These are phyloP conservation scores for Kryphioiulus occultus DNA, from an alignment of 2,888 invertebrate species.

Conservation along the genomic window DNA sequence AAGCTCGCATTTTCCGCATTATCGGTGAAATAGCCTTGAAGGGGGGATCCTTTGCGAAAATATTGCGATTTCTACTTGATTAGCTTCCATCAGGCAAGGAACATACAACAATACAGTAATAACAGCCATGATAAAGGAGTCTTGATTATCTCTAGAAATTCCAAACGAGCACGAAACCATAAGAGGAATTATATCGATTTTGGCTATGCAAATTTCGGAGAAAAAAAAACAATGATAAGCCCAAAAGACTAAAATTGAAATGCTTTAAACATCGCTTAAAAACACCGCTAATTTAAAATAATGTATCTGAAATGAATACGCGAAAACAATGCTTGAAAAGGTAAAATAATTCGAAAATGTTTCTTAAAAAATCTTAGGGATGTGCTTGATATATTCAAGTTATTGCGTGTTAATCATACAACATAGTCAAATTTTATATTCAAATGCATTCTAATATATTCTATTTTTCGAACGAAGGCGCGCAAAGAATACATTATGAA, in stretches of 20 bases:
- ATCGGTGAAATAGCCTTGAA: neutral
- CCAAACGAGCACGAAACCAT: neutral
- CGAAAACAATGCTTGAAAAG: neutral
- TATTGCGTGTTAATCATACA: too few relatives aligned
- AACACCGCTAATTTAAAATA: neutral
- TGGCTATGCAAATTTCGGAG: neutral
- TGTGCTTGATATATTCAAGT: too few relatives aligned
- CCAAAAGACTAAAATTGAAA: neutral
- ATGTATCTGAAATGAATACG: neutral
- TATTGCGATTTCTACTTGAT: slow-evolving; percentile 6
- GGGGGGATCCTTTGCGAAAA: neutral
- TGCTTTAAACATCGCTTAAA: neutral
- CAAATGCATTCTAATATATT: too few relatives aligned
- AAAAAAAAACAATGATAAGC: neutral
- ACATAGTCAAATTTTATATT: too few relatives aligned
- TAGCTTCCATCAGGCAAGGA: neutral
- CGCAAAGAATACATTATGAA: too few relatives aligned
- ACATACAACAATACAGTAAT: neutral
- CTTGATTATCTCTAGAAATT: neutral
- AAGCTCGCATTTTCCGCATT: neutral
- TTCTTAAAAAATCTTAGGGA: too few relatives aligned
- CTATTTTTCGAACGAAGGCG: too few relatives aligned
- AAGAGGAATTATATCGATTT: neutral
- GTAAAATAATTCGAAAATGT: too few relatives aligned
- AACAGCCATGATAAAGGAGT: neutral